phyloP scores from a whole-genome alignment of 2,113 vertebrate species.

The Petrocephalus zakoni region DNA sequence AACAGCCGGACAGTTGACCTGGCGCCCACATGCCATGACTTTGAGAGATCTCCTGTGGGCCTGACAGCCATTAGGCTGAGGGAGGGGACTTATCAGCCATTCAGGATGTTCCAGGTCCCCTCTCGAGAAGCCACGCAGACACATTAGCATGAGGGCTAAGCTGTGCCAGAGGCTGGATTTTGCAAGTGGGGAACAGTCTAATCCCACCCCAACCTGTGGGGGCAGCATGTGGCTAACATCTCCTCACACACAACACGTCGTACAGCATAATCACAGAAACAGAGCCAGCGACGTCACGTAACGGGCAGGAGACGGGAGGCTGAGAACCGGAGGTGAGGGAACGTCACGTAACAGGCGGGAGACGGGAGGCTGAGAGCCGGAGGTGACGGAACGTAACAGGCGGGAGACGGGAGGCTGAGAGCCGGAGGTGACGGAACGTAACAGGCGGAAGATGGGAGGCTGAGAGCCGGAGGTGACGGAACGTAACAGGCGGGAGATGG shows the following conservation, averaged over 20 bases:
- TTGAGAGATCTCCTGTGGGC: slow-evolving; percentile 15
- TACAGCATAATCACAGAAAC: not conserved
- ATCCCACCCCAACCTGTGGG: not conserved
- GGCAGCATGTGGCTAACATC: not conserved
- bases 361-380: not conserved
- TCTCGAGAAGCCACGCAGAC: not conserved
- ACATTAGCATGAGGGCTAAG: slow-evolving; percentile 3
- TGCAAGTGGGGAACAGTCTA: not conserved
- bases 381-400: no score
- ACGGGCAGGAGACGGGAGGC: not conserved
- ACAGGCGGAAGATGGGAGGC: not conserved
- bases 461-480: no score
- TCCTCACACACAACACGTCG: not conserved
- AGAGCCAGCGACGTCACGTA: no score
- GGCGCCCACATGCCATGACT: slow-evolving; percentile 21
- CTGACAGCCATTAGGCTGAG: slow-evolving; percentile 6
- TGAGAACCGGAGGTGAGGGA: not conserved
- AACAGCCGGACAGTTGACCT: slow-evolving; percentile 4
- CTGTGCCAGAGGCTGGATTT: not conserved
- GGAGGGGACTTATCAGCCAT: not conserved
- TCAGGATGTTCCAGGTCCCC: not conserved
- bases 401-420: not conserved
- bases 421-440: not conserved
- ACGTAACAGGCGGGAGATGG: not conserved
- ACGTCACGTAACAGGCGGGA: not conserved